Conservation (phyloP, 2,888 invertebrate genomes). For the Sinhomidia bicolor region DNA sequence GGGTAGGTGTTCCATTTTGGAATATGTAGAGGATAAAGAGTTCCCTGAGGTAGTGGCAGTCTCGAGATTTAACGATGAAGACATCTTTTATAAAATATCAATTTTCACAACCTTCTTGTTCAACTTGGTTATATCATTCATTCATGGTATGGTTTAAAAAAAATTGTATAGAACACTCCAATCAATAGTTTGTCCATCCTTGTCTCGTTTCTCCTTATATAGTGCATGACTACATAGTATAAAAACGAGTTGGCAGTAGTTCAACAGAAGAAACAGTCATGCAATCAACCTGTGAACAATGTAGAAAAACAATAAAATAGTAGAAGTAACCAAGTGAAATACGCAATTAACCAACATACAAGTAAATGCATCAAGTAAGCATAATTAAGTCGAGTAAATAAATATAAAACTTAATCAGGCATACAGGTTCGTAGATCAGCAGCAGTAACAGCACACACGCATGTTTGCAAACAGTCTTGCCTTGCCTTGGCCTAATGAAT, state of each 20-base stretch:
- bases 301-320: not conserved
- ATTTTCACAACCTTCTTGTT: not conserved
- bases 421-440: not conserved
- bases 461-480: conserved; percentile 28
- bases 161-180: no score
- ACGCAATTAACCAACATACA: not conserved
- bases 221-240: not conserved
- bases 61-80: conserved; percentile 1
- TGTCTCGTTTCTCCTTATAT: not conserved
- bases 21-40: conserved; percentile 6
- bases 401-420: conserved; percentile 14
- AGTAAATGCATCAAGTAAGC: no score
- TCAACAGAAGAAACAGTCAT: not conserved
- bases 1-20: not conserved
- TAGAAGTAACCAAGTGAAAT: not conserved
- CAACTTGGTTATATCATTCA: not conserved
- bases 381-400: no score
- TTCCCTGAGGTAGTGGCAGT: not conserved
- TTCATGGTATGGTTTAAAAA: no score
- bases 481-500: conserved; percentile 46
- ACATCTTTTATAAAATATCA: not conserved
- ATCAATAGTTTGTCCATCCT: not conserved
- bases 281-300: conserved; percentile 21
- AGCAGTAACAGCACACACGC: not conserved
- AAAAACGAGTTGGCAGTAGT: not conserved